These are phyloP conservation scores for Apamea epomidion DNA, from an alignment of 2,888 invertebrate genomes.

Conservation along the genomic window DNA sequence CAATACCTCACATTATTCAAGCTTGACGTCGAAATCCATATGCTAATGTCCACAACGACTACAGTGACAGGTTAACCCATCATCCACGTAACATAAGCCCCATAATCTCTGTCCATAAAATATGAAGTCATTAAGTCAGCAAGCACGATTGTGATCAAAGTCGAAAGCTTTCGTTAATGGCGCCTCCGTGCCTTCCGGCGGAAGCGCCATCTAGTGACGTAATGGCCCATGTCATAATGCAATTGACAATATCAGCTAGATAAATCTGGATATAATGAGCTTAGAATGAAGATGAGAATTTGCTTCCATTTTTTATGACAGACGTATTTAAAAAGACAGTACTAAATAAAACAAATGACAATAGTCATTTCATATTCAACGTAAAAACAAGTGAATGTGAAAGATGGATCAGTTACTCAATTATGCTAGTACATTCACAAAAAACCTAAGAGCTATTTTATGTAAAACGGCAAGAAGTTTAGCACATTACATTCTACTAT, in stretches of 20 bases:
- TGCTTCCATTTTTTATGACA: neutral
- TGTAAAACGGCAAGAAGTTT: slow-evolving; percentile 39
- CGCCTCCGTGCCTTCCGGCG: slow-evolving; percentile 75
- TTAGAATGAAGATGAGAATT: neutral
- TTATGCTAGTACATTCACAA: slow-evolving; percentile 14
- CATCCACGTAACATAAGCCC: slow-evolving; percentile 28
- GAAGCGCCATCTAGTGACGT: slow-evolving; percentile 70
- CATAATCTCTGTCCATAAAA: slow-evolving; percentile 52
- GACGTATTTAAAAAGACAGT: neutral
- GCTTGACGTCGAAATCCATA: neutral
- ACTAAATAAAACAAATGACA: neutral
- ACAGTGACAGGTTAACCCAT: slow-evolving; percentile 22
- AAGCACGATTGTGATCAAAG: slow-evolving; percentile 68
- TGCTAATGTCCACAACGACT: slow-evolving; percentile 10
- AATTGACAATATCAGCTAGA: slow-evolving; percentile 46
- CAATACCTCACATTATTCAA: slow-evolving; percentile 1
- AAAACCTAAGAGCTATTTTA: slow-evolving; percentile 33
- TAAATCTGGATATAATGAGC: slow-evolving; percentile 40
- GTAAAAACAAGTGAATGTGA: neutral
- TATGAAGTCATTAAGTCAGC: slow-evolving; percentile 54
- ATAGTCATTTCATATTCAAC: neutral
- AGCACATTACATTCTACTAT: slow-evolving; percentile 48
- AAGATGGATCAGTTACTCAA: neutral
- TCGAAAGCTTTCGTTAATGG: slow-evolving; percentile 72
- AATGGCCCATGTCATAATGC: slow-evolving; percentile 63